Percentiles rank a stretch among this genome's conserved stretches.
Conservation (phyloP, 2,113 vertebrate species). For the Chionomys nivalis region DNA sequence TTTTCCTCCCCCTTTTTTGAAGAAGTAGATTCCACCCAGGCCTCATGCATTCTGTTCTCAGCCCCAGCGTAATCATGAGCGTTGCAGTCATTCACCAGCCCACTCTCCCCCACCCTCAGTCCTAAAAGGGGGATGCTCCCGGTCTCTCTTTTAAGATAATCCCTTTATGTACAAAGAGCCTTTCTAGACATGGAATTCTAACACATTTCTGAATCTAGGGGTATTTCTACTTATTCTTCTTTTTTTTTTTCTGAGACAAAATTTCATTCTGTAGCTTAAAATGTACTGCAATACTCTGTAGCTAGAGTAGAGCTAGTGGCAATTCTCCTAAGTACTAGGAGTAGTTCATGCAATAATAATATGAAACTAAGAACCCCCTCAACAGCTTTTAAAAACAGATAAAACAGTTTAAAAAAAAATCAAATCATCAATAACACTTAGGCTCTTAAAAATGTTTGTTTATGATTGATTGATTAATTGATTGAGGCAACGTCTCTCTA, state of each 20-base stretch:
- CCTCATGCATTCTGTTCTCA: neutral
- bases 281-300: neutral
- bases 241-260: neutral
- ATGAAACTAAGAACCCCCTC: neutral
- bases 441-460: neutral
- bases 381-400: slow-evolving; percentile 30
- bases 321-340: neutral
- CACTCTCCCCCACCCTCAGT: neutral
- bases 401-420: slow-evolving; percentile 17
- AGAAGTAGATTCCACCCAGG: neutral
- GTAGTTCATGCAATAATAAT: slow-evolving; percentile 42
- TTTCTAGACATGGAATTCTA: slow-evolving; percentile 1
- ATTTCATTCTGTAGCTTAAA: neutral
- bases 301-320: no score
- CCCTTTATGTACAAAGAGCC: neutral
- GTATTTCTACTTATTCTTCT: neutral
- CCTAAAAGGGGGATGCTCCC: neutral
- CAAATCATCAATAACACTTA: slow-evolving; percentile 46
- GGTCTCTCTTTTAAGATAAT: neutral
- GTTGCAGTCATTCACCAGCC: neutral
- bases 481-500: neutral
- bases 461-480: neutral
- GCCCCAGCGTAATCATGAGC: neutral
- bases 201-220: slow-evolving; percentile 29
- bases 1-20: neutral